Conservation (phyloP, 1,140 invertebrate species). For the Caenorhabditis latens region DNA sequence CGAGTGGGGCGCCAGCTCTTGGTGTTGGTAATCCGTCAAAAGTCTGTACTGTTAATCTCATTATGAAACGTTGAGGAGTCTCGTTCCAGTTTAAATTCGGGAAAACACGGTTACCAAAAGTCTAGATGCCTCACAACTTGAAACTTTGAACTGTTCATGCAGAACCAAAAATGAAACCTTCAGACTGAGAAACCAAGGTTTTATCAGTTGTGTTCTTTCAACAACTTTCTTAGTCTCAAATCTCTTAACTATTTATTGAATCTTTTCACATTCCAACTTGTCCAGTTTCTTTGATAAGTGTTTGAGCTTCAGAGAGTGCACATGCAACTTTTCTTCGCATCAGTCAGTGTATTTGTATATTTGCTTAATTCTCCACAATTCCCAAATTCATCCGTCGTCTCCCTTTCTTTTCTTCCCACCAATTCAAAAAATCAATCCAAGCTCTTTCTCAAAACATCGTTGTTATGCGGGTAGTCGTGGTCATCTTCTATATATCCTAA, state of each 20-base stretch:
- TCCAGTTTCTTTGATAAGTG: slow-evolving; percentile 54
- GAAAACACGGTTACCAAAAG: too few relatives aligned
- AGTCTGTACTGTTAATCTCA: too few relatives aligned
- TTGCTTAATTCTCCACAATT: slow-evolving; percentile 54
- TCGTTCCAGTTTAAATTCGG: too few relatives aligned
- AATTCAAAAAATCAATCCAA: neutral
- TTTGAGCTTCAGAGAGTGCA: slow-evolving; percentile 34
- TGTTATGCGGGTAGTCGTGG: neutral
- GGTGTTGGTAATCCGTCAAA: too few relatives aligned
- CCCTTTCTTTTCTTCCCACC: neutral
- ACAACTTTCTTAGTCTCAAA: too few relatives aligned
- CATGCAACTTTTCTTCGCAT: slow-evolving; percentile 37
- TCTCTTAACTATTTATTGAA: slow-evolving; percentile 32
- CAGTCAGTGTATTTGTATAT: slow-evolving; percentile 40
- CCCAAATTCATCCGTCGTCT: slow-evolving; percentile 12
- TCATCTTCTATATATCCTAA: slow-evolving; percentile 33
- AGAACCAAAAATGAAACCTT: too few relatives aligned
- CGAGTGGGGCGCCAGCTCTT: too few relatives aligned
- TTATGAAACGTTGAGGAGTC: too few relatives aligned
- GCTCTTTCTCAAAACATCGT: neutral
- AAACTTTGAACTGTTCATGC: too few relatives aligned
- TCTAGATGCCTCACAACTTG: too few relatives aligned
- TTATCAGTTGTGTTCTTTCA: too few relatives aligned
- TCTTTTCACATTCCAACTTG: slow-evolving; percentile 48
- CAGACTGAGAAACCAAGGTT: too few relatives aligned